phyloP scores from a whole-genome alignment of 2,888 invertebrate genomes.

The Melikaiella ostensackeni region DNA sequence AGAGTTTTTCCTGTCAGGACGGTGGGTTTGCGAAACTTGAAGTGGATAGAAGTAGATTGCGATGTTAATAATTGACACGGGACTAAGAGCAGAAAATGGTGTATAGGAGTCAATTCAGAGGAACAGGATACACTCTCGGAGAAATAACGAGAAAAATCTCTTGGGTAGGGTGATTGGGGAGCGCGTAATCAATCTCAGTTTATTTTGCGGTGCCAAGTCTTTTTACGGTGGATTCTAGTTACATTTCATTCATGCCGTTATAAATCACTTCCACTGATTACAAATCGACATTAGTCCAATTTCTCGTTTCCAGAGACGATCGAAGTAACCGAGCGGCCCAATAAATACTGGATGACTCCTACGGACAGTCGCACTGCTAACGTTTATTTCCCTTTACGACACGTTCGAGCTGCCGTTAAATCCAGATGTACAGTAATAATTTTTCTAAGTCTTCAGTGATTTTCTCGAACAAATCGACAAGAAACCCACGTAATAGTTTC shows the following conservation, averaged over 20 bases:
- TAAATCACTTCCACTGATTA: slow-evolving; percentile 32
- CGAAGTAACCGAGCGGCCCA: slow-evolving; percentile 2
- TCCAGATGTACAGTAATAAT: slow-evolving; percentile 29
- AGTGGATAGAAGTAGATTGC: slow-evolving; percentile 47
- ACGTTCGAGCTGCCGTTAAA: slow-evolving; percentile 34
- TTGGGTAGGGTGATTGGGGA: slow-evolving; percentile 21
- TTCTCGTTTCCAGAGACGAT: slow-evolving; percentile 17
- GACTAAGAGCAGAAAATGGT: not conserved
- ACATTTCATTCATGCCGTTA: slow-evolving; percentile 34
- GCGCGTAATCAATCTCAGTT: slow-evolving; percentile 39
- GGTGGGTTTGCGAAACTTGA: slow-evolving; percentile 8
- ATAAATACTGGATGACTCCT: slow-evolving; percentile 34
- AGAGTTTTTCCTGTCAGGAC: not conserved
- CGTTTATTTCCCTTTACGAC: slow-evolving; percentile 40
- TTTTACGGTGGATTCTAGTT: slow-evolving; percentile 17
- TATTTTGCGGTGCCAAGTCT: slow-evolving; percentile 39
- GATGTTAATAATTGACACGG: slow-evolving; percentile 48
- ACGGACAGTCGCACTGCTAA: slow-evolving; percentile 18
- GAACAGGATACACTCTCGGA: slow-evolving; percentile 22
- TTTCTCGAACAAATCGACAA: slow-evolving; percentile 28
- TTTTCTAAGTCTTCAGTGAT: slow-evolving; percentile 17
- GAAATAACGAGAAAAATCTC: slow-evolving; percentile 39
- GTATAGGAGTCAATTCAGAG: slow-evolving; percentile 13
- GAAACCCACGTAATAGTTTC: slow-evolving; percentile 15
- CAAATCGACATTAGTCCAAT: slow-evolving; percentile 28